Evolutionary conservation across 2,797 vertebrate species (phyloP), one percentile per base, ranked within the genome.

Genomic region (Premnoplex brunnescens): DNA sequence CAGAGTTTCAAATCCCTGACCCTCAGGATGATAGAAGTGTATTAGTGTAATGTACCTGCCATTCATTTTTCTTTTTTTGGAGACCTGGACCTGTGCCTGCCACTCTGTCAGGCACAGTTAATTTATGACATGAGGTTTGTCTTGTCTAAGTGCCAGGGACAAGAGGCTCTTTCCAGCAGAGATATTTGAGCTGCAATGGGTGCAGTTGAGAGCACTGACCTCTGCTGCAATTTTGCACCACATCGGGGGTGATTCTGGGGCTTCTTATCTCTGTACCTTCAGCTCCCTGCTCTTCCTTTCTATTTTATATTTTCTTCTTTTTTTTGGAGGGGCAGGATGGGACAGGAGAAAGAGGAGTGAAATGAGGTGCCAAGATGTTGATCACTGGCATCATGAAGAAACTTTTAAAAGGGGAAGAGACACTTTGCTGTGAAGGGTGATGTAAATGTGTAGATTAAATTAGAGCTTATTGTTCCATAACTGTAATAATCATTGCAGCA

Each of bases 371-470:
- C 26, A 52, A 87, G 18, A 27, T 22, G 2, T 43, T 58, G 11
- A 27, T 81, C 36, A 10, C 34, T 22, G 11, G 23, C 23, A 15
- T 58, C 30, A 20, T 1, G 1, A 83, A 82, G 14, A 37, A 46
- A 58, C 3, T 24, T 82, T 18, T 66, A 36, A 7, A 46, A 62
- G 64, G 67, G 37, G 15, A 39, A 17, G 13, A 55, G 52, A 34
- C 3, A 2, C 12, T 3, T 43, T 43, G 24, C 30, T 67, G 0
- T 16, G 27, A 62, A 63, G 41, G 9, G 18, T 34, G 5, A 3
- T 67, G 12, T 66, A 64, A 71, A 80, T 28, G 10, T n/a, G 7
- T 71, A 44, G 52, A 52, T 36, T 80, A 39, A 49, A 52, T 41
- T 85, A 30, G 26, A 82, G 9, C 14, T 68, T 52, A 14, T 43